Conservation (phyloP, 2,888 invertebrate genomes). For the Lochmaea crataegi region DNA sequence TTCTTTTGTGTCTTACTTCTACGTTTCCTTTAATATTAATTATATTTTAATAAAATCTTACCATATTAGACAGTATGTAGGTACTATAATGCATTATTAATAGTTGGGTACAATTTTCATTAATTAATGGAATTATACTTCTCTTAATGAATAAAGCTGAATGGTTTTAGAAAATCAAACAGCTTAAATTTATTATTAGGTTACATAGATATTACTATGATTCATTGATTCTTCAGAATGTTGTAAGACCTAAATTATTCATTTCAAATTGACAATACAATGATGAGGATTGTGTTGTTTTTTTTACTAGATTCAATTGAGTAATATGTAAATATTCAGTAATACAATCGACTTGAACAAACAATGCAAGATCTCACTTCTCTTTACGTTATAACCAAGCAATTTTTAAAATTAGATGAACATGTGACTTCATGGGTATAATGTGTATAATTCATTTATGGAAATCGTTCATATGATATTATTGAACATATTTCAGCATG, state of each 20-base stretch:
- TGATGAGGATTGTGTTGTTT: too few relatives aligned
- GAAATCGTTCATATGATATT: conserved; percentile 17
- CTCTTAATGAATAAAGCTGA: not conserved
- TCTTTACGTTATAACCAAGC: not conserved
- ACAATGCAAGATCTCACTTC: not conserved
- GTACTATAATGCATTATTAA: not conserved
- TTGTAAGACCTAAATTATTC: too few relatives aligned
- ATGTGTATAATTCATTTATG: not conserved
- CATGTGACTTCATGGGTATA: not conserved
- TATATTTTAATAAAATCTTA: not conserved
- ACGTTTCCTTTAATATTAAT: not conserved
- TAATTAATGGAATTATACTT: not conserved
- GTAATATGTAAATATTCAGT: not conserved
- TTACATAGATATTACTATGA: not conserved
- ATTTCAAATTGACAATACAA: too few relatives aligned
- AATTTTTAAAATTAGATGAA: not conserved
- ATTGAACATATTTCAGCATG: not conserved
- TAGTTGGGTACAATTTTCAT: not conserved
- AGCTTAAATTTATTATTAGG: too few relatives aligned
- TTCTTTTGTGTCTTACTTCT: not conserved
- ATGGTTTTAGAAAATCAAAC: too few relatives aligned
- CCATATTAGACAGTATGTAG: not conserved
- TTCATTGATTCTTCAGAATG: too few relatives aligned
- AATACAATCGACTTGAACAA: not conserved
- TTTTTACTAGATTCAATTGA: not conserved